Conservation (phyloP, 1,140 invertebrate genomes). For the Polypedilum pembai region DNA sequence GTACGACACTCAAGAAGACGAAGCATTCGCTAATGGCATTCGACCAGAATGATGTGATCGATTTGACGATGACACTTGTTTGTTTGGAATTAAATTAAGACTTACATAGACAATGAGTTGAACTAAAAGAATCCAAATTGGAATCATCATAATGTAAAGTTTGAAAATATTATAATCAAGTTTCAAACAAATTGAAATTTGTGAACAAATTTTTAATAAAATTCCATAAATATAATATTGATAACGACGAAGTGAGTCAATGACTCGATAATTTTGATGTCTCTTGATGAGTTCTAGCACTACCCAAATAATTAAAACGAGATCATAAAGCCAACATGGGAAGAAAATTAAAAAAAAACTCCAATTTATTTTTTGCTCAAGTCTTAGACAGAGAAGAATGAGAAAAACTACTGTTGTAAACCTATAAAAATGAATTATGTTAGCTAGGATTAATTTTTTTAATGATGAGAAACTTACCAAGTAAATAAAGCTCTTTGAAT, state of each 20-base stretch:
- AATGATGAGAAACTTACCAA: not conserved
- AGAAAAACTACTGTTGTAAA: not conserved
- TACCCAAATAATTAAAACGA: not conserved
- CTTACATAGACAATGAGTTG: not conserved
- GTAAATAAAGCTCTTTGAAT: slow-evolving; percentile 12
- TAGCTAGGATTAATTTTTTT: too few species aligned
- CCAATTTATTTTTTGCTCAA: slow-evolving; percentile 10
- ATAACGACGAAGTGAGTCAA: not conserved
- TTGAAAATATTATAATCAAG: not conserved
- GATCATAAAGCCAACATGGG: slow-evolving; percentile 12
- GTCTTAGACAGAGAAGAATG: slow-evolving; percentile 10
- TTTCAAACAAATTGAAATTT: slow-evolving; percentile 19
- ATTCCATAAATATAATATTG: slow-evolving; percentile 16
- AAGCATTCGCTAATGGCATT: not conserved
- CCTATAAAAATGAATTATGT: not conserved
- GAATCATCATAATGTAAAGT: slow-evolving; percentile 27
- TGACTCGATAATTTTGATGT: slow-evolving; percentile 13
- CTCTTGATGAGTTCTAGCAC: not conserved
- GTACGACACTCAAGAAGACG: not conserved
- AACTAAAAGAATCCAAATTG: not conserved
- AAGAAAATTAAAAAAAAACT: not conserved
- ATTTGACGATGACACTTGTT: not conserved
- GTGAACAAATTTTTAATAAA: slow-evolving; percentile 2
- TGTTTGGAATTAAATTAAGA: not conserved
- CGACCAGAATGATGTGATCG: not conserved